A percentile compares a stretch with the other conserved stretches of the same genome.
phyloP scores from a whole-genome alignment of 1,140 invertebrate species.

The Platyura marginata region DNA sequence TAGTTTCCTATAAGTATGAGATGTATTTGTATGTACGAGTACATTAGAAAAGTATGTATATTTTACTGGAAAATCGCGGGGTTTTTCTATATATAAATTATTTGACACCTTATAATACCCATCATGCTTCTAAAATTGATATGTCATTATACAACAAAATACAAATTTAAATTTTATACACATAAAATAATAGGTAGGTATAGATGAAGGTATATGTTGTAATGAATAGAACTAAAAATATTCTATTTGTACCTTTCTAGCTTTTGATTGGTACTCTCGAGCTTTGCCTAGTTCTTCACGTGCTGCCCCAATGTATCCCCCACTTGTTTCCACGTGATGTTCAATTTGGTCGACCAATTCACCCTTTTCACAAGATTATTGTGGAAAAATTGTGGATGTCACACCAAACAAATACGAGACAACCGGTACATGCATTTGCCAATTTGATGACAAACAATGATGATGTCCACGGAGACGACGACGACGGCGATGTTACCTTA shows the following conservation, averaged over 20 bases:
- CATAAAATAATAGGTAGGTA: neutral
- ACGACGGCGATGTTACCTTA: neutral
- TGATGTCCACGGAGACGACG: neutral
- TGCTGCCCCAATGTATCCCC: conserved; percentile 62
- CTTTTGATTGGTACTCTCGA: conserved; percentile 64
- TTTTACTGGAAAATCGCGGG: too few relatives aligned
- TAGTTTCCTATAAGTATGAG: too few relatives aligned
- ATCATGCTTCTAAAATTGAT: neutral
- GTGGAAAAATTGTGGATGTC: too few relatives aligned
- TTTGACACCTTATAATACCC: neutral
- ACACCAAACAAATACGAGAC: too few relatives aligned
- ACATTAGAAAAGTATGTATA: too few relatives aligned
- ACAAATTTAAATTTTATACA: neutral
- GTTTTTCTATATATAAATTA: neutral
- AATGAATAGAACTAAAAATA: neutral
- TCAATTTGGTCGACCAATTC: conserved; percentile 86
- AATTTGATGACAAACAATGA: neutral
- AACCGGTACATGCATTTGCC: too few relatives aligned
- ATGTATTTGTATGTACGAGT: too few relatives aligned
- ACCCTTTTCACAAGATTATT: conserved; percentile 42
- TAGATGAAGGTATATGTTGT: neutral
- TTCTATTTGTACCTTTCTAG: conserved; percentile 53
- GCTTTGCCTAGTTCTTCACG: conserved; percentile 60
- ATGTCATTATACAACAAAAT: neutral
- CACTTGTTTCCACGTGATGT: conserved; percentile 67